Evolutionary conservation across 2,797 vertebrate genomes (phyloP).

Genomic region (Huso huso): DNA sequence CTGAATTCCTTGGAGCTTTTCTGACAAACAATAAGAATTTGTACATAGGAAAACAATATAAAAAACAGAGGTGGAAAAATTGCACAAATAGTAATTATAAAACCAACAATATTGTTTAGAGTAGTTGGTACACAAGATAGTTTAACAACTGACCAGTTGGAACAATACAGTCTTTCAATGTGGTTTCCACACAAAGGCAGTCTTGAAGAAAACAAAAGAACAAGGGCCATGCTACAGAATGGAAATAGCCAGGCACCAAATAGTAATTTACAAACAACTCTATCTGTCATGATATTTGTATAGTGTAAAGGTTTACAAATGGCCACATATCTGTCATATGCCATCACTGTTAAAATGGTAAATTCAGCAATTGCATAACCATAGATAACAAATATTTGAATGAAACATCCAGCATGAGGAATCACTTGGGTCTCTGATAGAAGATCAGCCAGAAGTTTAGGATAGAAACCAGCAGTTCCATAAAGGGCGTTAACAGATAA

Average conservation of each 20-base stretch:
- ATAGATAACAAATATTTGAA: conserved; percentile 10
- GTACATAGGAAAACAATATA: too few relatives aligned
- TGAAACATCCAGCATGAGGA: conserved; percentile 6
- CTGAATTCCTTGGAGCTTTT: too few relatives aligned
- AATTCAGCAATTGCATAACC: conserved; percentile 6
- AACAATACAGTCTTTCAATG: not conserved
- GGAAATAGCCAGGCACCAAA: not conserved
- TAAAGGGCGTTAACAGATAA: too few relatives aligned
- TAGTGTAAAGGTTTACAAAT: not conserved
- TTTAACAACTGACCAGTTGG: conserved; percentile 30
- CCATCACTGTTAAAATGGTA: conserved; percentile 11
- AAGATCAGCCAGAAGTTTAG: too few relatives aligned
- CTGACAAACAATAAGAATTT: too few relatives aligned
- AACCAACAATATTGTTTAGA: conserved; percentile 34
- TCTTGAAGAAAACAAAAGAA: too few relatives aligned
- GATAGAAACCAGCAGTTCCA: too few relatives aligned
- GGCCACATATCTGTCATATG: conserved; percentile 5
- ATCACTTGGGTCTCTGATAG: too few relatives aligned
- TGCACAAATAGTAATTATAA: conserved; percentile 18
- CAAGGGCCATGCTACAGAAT: too few relatives aligned
- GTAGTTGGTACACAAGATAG: conserved; percentile 31
- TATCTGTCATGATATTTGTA: not conserved
- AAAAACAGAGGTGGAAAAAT: too few relatives aligned
- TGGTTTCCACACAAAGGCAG: not conserved
- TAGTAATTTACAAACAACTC: not conserved